Conservation (phyloP, 2,797 vertebrate genomes). For the Neoniphon sammara region DNA sequence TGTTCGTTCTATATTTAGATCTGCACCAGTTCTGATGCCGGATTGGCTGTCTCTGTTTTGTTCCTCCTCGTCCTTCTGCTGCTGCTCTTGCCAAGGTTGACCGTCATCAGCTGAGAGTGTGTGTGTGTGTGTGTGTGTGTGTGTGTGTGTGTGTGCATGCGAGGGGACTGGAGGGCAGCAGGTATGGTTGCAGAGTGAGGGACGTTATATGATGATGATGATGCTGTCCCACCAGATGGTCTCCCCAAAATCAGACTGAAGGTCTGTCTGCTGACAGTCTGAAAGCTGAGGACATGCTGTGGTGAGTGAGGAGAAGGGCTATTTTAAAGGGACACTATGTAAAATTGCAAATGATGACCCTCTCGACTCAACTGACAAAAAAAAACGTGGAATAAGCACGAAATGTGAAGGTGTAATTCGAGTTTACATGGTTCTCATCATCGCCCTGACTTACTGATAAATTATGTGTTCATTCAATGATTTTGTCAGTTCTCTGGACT, state of each 20-base stretch:
- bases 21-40: constrained; percentile 7
- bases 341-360: too few relatives aligned
- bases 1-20: constrained; percentile 61
- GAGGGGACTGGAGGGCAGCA: neutral
- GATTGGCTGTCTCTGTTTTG: constrained; percentile 36
- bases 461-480: too few relatives aligned
- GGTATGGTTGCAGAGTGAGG: constrained; percentile 22
- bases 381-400: too few relatives aligned
- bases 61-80: constrained; percentile 18
- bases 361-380: too few relatives aligned
- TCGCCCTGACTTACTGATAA: too few relatives aligned
- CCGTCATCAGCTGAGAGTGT: constrained; percentile 46
- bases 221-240: constrained; percentile 34
- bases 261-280: neutral
- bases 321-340: too few relatives aligned
- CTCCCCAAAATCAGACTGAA: constrained; percentile 25
- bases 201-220: constrained; percentile 27
- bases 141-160: too few relatives aligned
- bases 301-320: too few relatives aligned
- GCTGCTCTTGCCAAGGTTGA: constrained; percentile 43
- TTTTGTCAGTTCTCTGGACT: too few relatives aligned
- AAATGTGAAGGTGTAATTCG: too few relatives aligned
- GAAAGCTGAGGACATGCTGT: neutral
- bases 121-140: too few relatives aligned
- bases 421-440: too few relatives aligned